Percentiles rank a stretch among this genome's conserved stretches.
Conservation (phyloP, 2,888 invertebrate genomes). For the Leucophora obtusa region DNA sequence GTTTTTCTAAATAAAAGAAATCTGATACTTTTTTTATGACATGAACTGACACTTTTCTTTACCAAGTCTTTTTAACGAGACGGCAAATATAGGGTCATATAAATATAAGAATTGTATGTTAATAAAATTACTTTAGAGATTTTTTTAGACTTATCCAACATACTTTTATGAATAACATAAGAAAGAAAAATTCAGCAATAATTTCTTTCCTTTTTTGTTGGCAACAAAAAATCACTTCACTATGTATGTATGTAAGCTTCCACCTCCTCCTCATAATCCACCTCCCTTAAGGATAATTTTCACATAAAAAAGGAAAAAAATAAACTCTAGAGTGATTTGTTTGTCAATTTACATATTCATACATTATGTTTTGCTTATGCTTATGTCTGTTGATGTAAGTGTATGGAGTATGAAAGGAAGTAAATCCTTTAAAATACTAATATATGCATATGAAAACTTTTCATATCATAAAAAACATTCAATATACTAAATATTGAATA, state of each 20-base stretch:
- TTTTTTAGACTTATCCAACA: constrained; percentile 15
- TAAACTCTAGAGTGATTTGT: constrained; percentile 73
- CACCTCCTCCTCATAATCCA: constrained; percentile 12
- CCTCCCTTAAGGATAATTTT: constrained; percentile 65
- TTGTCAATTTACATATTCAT: constrained; percentile 75
- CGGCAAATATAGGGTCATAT: constrained; percentile 17
- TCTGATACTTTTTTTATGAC: constrained; percentile 69
- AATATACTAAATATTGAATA: constrained; percentile 12
- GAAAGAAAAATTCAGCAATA: constrained; percentile 44
- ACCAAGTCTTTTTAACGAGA: not conserved
- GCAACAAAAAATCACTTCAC: constrained; percentile 43
- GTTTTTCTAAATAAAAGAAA: constrained; percentile 64
- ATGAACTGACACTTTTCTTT: constrained; percentile 54
- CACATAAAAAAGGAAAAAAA: constrained; percentile 42
- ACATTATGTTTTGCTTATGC: constrained; percentile 50
- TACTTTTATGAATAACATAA: constrained; percentile 40
- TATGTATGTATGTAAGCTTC: constrained; percentile 12
- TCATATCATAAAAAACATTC: constrained; percentile 42
- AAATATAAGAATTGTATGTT: constrained; percentile 44
- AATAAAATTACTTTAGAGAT: constrained; percentile 62
- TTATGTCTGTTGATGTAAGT: constrained; percentile 33
- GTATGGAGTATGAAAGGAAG: constrained; percentile 48
- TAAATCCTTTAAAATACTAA: constrained; percentile 47
- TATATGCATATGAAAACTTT: constrained; percentile 20
- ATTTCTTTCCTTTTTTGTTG: constrained; percentile 42